Evolutionary conservation across 2,113 vertebrate genomes (phyloP), one percentile per base, ranked within the genome.

Genomic region (Neodontobutis hainanensis): DNA sequence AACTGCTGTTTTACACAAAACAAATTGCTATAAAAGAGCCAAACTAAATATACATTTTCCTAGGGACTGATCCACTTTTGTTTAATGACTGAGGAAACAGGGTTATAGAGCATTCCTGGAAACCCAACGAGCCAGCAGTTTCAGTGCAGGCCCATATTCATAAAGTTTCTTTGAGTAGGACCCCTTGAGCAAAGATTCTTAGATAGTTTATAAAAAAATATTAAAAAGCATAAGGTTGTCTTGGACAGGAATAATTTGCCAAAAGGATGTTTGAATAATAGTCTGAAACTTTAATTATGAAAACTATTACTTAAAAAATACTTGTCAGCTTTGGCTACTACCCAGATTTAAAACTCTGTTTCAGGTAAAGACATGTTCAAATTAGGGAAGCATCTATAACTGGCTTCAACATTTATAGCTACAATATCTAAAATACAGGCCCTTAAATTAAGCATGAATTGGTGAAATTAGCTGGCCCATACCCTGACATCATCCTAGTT

Each of bases 41-140:
- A 90, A 89, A 70, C 70, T 65, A 83, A 91, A 90, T 75, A 90
- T 12, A 81, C 76, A 70, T 72, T 71, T 65, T 81, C 69, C 78
- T 87, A 85, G 55, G 83, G 77, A 76, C n/a, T 11, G 61, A 35
- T 58, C 45, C 63, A 19, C 70, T 48, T 65, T 88, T 86, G 72
- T 68, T 75, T 63, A 77, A 82, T 34, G 60, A 61, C 77, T 63
- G 70, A 88, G 78, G 83, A 91, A 89, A 82, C 44, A 42, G 66
- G 60, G 74, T 73, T 71, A 76, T 59, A 63, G 68, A 60, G 70
- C 62, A 85, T 89, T 91, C 83, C 65, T 87, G 85, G 84, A 88
- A 92, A 40, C 75, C 57, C 12, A 34, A 64, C 60, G 62, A 77
- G 75, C 66, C 77, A 80, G 58, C 48, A 67, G 53, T 61, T 56